phyloP scores from a whole-genome alignment of 2,888 invertebrate species.

The Drosophila infuscata region DNA sequence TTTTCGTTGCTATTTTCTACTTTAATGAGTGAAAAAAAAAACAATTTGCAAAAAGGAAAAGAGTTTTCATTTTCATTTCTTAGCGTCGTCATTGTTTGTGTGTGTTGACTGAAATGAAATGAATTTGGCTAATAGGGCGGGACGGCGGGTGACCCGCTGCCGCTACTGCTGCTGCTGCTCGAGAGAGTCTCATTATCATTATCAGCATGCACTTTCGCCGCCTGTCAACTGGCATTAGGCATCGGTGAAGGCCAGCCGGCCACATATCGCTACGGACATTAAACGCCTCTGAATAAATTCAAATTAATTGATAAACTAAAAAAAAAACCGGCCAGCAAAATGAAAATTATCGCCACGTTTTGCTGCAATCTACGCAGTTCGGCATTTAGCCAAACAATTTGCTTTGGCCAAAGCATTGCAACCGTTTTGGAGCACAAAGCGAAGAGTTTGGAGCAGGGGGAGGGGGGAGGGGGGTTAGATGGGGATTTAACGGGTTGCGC shows the following conservation, averaged over 20 bases:
- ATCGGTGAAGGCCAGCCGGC: constrained; percentile 55
- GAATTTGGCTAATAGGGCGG: constrained; percentile 65
- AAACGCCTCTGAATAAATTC: constrained; percentile 81
- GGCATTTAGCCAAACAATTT: constrained; percentile 75
- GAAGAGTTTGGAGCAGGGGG: background rate
- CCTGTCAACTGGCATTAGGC: constrained; percentile 72
- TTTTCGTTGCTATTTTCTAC: constrained; percentile 20
- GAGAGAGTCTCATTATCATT: constrained; percentile 58
- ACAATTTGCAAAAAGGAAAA: constrained; percentile 16
- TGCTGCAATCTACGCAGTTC: constrained; percentile 68
- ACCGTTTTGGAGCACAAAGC: constrained; percentile 49
- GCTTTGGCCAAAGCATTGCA: constrained; percentile 66
- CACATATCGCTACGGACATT: constrained; percentile 58
- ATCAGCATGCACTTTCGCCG: constrained; percentile 67
- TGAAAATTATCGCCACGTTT: constrained; percentile 76
- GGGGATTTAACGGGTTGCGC: constrained; percentile 27
- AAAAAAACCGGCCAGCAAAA: constrained; percentile 38
- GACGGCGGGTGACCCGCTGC: background rate
- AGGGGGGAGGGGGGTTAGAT: background rate
- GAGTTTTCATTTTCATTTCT: constrained; percentile 22
- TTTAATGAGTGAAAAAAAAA: constrained; percentile 6
- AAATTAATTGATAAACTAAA: constrained; percentile 74
- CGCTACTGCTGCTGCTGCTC: background rate
- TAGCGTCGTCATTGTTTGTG: constrained; percentile 8
- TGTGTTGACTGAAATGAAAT: constrained; percentile 35